These are phyloP conservation scores for Euura lappo DNA, from an alignment of 1,140 invertebrate genomes.

Conservation along the genomic window DNA sequence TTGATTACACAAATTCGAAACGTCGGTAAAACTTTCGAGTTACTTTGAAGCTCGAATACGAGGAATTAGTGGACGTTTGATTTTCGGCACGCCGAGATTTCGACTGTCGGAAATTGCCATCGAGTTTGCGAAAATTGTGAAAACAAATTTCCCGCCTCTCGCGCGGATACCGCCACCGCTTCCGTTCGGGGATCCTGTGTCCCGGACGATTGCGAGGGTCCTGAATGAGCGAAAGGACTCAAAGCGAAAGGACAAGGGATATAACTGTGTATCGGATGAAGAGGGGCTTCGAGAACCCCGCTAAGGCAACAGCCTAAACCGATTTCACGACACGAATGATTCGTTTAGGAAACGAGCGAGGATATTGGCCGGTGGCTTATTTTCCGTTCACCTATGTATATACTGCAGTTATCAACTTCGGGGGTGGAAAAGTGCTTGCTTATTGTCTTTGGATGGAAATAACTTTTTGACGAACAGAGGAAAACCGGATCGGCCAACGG, in stretches of 20 bases:
- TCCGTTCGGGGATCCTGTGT: neutral
- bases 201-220: neutral
- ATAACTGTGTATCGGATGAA: neutral
- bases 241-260: neutral
- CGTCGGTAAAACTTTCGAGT: too few relatives aligned
- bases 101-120: neutral
- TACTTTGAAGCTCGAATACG: too few relatives aligned
- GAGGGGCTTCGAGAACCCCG: neutral
- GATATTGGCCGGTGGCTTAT: conserved; percentile 6
- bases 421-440: too few relatives aligned
- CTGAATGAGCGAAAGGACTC: neutral
- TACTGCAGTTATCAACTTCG: too few relatives aligned
- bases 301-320: neutral
- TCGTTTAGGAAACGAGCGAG: neutral
- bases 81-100: neutral
- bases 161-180: neutral
- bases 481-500: too few relatives aligned
- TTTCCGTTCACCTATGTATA: neutral
- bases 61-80: too few relatives aligned
- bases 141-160: conserved; percentile 1
- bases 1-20: neutral
- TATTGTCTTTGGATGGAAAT: too few relatives aligned
- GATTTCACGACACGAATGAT: neutral
- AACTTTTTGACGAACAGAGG: too few relatives aligned
- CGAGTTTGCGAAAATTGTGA: neutral